phyloP scores from a whole-genome alignment of 1,140 invertebrate genomes.

The Caenorhabditis latens region DNA sequence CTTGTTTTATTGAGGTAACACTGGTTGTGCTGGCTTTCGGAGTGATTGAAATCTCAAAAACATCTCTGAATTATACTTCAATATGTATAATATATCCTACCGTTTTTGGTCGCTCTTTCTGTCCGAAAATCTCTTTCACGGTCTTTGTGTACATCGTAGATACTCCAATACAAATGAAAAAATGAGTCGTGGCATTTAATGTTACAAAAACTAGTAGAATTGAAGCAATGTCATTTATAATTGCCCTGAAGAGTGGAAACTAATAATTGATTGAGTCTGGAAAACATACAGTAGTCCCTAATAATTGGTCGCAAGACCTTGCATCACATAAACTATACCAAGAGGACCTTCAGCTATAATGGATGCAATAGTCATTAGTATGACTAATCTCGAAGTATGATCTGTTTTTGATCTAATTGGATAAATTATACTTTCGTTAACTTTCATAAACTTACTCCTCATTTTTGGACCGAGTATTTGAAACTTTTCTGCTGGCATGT shows the following conservation, averaged over 20 bases:
- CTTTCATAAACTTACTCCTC: not conserved
- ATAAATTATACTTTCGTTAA: too few relatives aligned
- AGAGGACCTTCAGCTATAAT: not conserved
- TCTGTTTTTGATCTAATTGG: not conserved
- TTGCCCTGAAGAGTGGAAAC: not conserved
- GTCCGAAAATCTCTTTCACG: not conserved
- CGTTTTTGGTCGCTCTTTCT: not conserved
- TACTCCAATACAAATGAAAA: not conserved
- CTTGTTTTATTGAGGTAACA: not conserved
- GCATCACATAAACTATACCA: not conserved
- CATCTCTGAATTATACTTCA: too few relatives aligned
- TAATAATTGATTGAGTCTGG: not conserved
- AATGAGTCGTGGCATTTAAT: not conserved
- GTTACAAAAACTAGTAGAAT: not conserved
- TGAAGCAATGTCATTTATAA: not conserved
- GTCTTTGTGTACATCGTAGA: not conserved
- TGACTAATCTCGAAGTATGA: not conserved
- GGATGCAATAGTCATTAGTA: not conserved
- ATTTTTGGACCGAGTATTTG: not conserved
- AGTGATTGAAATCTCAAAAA: too few relatives aligned
- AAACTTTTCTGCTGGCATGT: not conserved
- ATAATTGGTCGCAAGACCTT: not conserved
- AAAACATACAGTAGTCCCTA: not conserved
- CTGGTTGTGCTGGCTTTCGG: not conserved
- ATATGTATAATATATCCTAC: not conserved